Base-by-base conservation (phyloP, 1,140 invertebrate genomes). In the Stenopsyche tienmushanensis region DNA sequence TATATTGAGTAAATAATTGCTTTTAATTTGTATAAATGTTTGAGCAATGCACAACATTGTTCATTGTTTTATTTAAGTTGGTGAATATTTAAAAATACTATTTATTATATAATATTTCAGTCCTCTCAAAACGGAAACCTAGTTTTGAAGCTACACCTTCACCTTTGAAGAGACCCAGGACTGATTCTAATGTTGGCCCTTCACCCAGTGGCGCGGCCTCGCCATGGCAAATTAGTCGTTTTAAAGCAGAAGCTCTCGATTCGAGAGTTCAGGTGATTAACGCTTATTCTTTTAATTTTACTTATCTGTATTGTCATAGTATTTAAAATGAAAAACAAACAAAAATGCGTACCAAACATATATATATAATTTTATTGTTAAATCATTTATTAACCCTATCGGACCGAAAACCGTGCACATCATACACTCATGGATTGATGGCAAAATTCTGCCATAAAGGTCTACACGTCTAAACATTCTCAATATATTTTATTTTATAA, bases 221-320 rank as follows among this genome's bases (percentile, higher is more conserved):
- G 1, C 85, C 86, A 1, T 84, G 85, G 80, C 85, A 88, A 74
- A 75, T 78, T 20, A 81, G 82, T 55, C 74, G 81, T 21, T 69
- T 88, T 53, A 84, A 85, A 72, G 80, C 82, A 29, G 86, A 88
- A 70, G 73, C 88, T 9, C 77, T 87, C 55, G 85, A 85, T 71
- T 79, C 84, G 0, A 83, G 83, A 68, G 82, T 84, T 25, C 82
- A 83, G 69, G 79, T 83, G 70, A n/a, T 47, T 47, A 21, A n/a
- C 5, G 13, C 18, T 13, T 9, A 47, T 47, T 9, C 17, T 17
- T 47, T 8, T 47, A 52, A 15, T 15, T n/a, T 25, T 53, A 53
- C 5, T 52, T 52, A 29, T 3, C 8, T 55, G 25, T 47, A 47
- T 13, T 18, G 5, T 9, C 17, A 9, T 13, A 8, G 5, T 17